These are phyloP conservation scores for Thryonomys swinderianus DNA, from an alignment of 2,113 vertebrate genomes.

Conservation along the genomic window DNA sequence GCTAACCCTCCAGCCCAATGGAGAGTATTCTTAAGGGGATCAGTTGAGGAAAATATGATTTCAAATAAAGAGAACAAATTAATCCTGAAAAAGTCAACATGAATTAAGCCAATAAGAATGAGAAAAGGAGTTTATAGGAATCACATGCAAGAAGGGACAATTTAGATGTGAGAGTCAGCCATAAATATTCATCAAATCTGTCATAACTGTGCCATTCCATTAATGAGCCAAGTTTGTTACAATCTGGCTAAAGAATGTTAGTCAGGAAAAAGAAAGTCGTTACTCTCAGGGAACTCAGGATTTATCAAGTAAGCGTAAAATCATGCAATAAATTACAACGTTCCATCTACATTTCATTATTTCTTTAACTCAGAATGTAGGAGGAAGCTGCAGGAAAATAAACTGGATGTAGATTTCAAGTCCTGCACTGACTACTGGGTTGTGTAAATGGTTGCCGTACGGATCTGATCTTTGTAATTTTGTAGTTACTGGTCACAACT, in stretches of 20 bases:
- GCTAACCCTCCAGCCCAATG: no score
- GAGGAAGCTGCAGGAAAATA: not conserved
- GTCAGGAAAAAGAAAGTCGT: not conserved
- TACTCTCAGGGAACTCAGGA: not conserved
- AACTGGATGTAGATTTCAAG: not conserved
- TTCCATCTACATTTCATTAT: not conserved
- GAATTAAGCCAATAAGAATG: not conserved
- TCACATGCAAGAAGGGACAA: not conserved
- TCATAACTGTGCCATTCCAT: not conserved
- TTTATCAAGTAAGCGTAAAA: not conserved
- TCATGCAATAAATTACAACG: rapidly evolving
- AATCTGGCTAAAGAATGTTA: not conserved
- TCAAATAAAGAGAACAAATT: not conserved
- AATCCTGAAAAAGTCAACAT: not conserved
- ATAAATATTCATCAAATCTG: not conserved
- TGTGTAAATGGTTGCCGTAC: not conserved
- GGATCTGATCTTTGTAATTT: not conserved
- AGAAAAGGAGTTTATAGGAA: not conserved
- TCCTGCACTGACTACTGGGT: not conserved
- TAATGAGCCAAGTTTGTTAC: not conserved
- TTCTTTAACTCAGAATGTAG: not conserved
- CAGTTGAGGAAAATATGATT: no score
- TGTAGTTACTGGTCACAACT: not conserved
- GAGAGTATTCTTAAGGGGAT: no score
- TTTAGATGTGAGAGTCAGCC: not conserved